phyloP scores from a whole-genome alignment of 2,113 vertebrate genomes.

The Amblyopsis rosae region DNA sequence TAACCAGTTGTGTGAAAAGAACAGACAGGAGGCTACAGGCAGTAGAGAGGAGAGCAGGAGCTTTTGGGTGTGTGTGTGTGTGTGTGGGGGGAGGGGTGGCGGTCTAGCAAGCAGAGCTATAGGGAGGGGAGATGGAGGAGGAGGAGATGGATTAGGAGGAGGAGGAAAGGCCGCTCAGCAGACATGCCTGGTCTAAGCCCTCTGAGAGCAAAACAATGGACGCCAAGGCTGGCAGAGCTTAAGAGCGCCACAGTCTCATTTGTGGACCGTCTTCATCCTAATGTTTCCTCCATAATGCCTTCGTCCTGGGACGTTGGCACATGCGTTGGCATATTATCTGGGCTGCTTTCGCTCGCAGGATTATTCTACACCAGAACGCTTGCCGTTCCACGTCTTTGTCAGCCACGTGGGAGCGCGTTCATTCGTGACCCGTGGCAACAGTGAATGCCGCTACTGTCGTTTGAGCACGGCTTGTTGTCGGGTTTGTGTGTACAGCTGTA shows the following conservation, averaged over 20 bases:
- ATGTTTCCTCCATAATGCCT: background rate
- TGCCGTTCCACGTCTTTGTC: constrained; percentile 65
- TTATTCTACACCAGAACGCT: background rate
- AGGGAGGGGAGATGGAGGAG: constrained; percentile 19
- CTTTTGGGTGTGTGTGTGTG: background rate
- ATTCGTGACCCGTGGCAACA: constrained; percentile 68
- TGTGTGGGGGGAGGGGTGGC: too few species aligned
- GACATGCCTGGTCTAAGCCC: constrained; percentile 39
- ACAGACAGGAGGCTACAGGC: constrained; percentile 67
- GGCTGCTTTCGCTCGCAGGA: background rate
- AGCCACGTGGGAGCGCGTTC: constrained; percentile 70
- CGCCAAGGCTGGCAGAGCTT: constrained; percentile 32
- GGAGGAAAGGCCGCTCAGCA: constrained; percentile 39
- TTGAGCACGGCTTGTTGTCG: constrained; percentile 44
- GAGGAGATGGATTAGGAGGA: constrained; percentile 29
- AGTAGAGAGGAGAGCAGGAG: constrained; percentile 30
- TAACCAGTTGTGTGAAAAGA: constrained; percentile 51
- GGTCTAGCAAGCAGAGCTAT: background rate
- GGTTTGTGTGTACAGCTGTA: constrained; percentile 36
- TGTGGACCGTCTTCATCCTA: constrained; percentile 42
- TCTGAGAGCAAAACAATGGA: constrained; percentile 31
- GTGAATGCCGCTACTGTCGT: constrained; percentile 54
- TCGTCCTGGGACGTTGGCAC: too few species aligned
- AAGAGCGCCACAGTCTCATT: constrained; percentile 35
- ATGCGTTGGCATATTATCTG: background rate